A percentile compares a stretch with the other conserved stretches of the same genome.
phyloP scores from a whole-genome alignment of 2,888 invertebrate genomes.

The Molanna angustata region DNA sequence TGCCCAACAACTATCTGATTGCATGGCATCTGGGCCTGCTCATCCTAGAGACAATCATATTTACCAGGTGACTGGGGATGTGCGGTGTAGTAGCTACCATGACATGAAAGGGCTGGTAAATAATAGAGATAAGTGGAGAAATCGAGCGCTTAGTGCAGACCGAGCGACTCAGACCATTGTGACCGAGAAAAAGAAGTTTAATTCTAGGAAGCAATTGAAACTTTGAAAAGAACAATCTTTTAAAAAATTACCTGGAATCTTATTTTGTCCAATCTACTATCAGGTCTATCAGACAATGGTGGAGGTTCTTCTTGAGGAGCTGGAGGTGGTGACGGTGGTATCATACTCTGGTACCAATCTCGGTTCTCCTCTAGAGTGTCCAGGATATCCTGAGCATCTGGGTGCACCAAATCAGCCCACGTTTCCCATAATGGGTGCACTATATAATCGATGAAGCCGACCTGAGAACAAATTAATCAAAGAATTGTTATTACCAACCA shows the following conservation, averaged over 20 bases:
- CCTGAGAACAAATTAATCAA: slow-evolving; percentile 47
- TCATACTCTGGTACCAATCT: slow-evolving; percentile 95
- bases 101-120: too few relatives aligned
- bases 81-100: too few relatives aligned
- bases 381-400: slow-evolving; percentile 97
- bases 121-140: too few relatives aligned
- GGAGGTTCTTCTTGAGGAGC: slow-evolving; percentile 59
- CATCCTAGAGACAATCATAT: too few relatives aligned
- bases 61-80: too few relatives aligned
- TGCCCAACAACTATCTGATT: too few relatives aligned
- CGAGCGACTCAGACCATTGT: too few relatives aligned
- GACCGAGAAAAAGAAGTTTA: too few relatives aligned
- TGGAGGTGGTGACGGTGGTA: slow-evolving; percentile 85
- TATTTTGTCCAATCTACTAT: slow-evolving; percentile 67
- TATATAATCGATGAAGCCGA: slow-evolving; percentile 99
- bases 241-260: slow-evolving; percentile 65
- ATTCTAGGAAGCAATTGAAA: too few relatives aligned
- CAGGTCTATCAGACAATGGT: slow-evolving; percentile 42
- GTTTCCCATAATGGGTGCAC: slow-evolving; percentile 99
- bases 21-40: too few relatives aligned
- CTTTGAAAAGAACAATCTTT: too few relatives aligned
- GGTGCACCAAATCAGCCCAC: slow-evolving; percentile 98
- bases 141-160: too few relatives aligned
- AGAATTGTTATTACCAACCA: neutral
- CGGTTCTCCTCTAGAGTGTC: slow-evolving; percentile 98